A percentile compares a stretch with the other conserved stretches of the same genome.
Conservation (phyloP, 35 echinoderm and acorn worm genomes). For the Heliocidaris erythrogramma region DNA sequence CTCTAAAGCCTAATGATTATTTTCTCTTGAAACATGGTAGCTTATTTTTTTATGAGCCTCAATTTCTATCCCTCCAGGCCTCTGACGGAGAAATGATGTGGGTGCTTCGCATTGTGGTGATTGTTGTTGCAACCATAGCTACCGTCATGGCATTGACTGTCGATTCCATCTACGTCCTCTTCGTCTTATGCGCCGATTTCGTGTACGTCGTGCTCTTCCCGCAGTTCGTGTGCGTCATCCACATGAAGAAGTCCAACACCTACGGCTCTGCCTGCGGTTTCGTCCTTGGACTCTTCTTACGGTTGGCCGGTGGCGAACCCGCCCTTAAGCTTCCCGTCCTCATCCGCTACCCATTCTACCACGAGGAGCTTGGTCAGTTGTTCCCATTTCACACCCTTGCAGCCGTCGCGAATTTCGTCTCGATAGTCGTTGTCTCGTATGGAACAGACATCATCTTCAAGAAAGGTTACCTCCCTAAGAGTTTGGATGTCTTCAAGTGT, state of each 20-base stretch:
- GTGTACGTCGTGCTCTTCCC: slow-evolving; percentile 88
- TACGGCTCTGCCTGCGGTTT: slow-evolving; percentile 78
- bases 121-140: slow-evolving; percentile 64
- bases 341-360: slow-evolving; percentile 78
- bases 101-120: slow-evolving; percentile 73
- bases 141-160: slow-evolving; percentile 74
- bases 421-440: slow-evolving; percentile 75
- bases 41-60: background rate
- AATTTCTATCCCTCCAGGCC: slow-evolving; percentile 64
- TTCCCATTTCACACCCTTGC: slow-evolving; percentile 89
- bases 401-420: slow-evolving; percentile 63
- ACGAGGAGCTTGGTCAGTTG: slow-evolving; percentile 57
- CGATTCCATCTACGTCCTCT: slow-evolving; percentile 78
- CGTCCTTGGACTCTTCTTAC: slow-evolving; percentile 77
- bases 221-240: slow-evolving; percentile 82
- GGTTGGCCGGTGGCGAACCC: slow-evolving; percentile 64
- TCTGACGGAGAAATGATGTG: slow-evolving; percentile 75
- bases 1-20: background rate
- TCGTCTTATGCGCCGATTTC: slow-evolving; percentile 90
- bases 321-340: slow-evolving; percentile 57
- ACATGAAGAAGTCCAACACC: slow-evolving; percentile 78
- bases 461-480: slow-evolving; percentile 38
- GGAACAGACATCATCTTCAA: slow-evolving; percentile 63
- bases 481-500: slow-evolving; percentile 75
- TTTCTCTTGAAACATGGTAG: background rate